A percentile compares a stretch with the other conserved stretches of the same genome.
Evolutionary conservation across 2,113 vertebrate species (phyloP).

Genomic region (Nanorana parkeri): DNA sequence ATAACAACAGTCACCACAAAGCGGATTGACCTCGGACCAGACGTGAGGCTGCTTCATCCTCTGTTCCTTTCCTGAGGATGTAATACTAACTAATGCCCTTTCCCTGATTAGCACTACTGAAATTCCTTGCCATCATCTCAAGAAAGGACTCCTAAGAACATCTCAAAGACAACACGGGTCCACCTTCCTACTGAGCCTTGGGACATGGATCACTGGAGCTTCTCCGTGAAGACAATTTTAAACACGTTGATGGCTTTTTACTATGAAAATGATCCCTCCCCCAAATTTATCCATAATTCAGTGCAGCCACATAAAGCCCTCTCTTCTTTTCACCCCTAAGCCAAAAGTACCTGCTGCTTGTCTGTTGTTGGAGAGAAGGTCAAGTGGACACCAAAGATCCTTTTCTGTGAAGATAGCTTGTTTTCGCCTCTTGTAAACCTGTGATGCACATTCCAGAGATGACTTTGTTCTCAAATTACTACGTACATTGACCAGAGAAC

Average conservation of each 20-base stretch:
- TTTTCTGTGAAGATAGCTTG: conserved; percentile 8
- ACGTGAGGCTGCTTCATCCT: conserved; percentile 14
- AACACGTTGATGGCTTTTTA: not conserved
- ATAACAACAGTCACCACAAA: conserved; percentile 91
- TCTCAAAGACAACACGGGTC: not conserved
- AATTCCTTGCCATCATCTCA: conserved; percentile 11
- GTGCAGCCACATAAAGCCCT: not conserved
- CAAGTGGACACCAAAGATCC: not conserved
- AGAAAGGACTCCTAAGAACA: not conserved
- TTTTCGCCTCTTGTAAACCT: not conserved
- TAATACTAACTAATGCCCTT: not conserved
- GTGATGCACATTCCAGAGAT: conserved; percentile 21
- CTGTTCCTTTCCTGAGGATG: conserved; percentile 23
- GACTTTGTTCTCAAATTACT: conserved; percentile 5
- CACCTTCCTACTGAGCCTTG: not conserved
- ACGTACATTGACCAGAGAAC: not conserved
- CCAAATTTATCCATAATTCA: not conserved
- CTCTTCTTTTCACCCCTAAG: not conserved
- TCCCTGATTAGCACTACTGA: conserved; percentile 22
- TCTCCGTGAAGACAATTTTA: conserved; percentile 20
- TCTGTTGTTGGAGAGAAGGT: not conserved
- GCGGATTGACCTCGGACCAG: conserved; percentile 67
- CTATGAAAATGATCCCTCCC: not conserved
- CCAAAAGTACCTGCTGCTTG: not conserved
- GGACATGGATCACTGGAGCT: not conserved